Percentiles rank a stretch among this genome's conserved stretches.
Evolutionary conservation across 2,797 vertebrate species (phyloP).

Genomic region (Chaetophractus vellerosus): DNA sequence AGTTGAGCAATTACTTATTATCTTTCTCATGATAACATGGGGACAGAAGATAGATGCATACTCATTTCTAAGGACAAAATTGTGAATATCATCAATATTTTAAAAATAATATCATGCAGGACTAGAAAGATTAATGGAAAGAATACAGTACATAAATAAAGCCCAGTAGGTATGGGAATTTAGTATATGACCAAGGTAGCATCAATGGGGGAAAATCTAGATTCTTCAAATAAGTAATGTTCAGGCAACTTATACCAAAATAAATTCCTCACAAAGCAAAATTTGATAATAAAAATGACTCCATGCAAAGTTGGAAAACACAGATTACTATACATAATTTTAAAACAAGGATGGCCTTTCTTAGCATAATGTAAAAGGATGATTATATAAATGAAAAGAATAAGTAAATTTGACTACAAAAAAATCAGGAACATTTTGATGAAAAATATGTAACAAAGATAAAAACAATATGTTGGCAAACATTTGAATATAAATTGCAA

Average conservation of each 20-base stretch:
- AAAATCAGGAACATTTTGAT: constrained; percentile 40
- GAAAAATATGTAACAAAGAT: constrained; percentile 15
- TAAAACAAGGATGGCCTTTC: neutral
- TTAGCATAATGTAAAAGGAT: neutral
- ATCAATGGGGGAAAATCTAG: neutral
- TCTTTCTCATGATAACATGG: constrained; percentile 51
- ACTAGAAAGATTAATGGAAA: constrained; percentile 8
- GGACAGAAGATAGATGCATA: neutral
- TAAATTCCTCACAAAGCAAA: neutral
- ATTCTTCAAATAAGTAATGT: constrained; percentile 1
- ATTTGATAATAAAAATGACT: constrained; percentile 11
- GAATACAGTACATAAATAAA: neutral
- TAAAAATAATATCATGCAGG: constrained; percentile 25
- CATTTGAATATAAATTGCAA: constrained; percentile 22
- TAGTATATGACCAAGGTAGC: neutral
- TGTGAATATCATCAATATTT: constrained; percentile 28
- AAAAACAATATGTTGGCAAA: constrained; percentile 46
- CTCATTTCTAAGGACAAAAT: constrained; percentile 22
- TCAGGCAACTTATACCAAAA: neutral
- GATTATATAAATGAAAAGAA: constrained; percentile 15
- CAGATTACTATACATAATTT: neutral
- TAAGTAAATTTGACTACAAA: constrained; percentile 12
- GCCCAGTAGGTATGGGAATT: neutral
- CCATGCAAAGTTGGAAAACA: neutral
- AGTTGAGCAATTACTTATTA: constrained; percentile 18